phyloP scores from a whole-genome alignment of 1,140 invertebrate genomes.

The Scaptomyza pallida region DNA sequence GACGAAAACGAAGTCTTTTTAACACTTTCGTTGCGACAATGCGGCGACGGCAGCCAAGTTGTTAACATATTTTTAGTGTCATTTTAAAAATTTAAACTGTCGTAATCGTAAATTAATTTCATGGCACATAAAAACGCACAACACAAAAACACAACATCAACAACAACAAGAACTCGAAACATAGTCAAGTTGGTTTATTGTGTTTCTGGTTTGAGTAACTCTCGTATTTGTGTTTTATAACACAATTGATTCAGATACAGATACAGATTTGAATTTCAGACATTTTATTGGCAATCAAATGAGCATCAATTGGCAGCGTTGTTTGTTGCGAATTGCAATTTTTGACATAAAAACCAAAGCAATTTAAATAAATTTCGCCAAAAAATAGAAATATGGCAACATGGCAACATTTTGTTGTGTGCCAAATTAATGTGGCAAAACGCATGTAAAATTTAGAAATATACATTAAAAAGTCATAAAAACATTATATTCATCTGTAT shows the following conservation, averaged over 20 bases:
- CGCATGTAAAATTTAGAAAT: slow-evolving; percentile 58
- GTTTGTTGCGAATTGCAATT: slow-evolving; percentile 6
- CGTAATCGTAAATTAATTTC: slow-evolving; percentile 84
- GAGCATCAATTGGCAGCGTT: slow-evolving; percentile 55
- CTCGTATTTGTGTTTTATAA: slow-evolving; percentile 54
- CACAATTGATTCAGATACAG: slow-evolving; percentile 43
- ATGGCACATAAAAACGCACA: slow-evolving; percentile 80
- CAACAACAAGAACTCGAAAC: slow-evolving; percentile 8
- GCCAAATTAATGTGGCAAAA: slow-evolving; percentile 45
- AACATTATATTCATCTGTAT: slow-evolving; percentile 68
- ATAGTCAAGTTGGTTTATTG: slow-evolving; percentile 38
- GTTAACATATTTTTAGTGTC: slow-evolving; percentile 80
- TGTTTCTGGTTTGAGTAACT: slow-evolving; percentile 13
- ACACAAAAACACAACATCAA: slow-evolving; percentile 31
- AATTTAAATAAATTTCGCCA: slow-evolving; percentile 17
- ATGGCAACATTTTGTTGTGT: slow-evolving; percentile 17
- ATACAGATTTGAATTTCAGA: slow-evolving; percentile 20
- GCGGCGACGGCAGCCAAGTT: slow-evolving; percentile 52
- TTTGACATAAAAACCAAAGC: slow-evolving; percentile 1
- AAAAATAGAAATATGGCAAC: not conserved
- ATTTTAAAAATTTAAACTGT: slow-evolving; percentile 84
- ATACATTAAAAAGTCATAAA: slow-evolving; percentile 76
- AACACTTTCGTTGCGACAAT: slow-evolving; percentile 71
- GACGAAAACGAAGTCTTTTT: slow-evolving; percentile 45
- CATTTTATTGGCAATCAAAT: slow-evolving; percentile 46